Base-by-base conservation (phyloP, 2,113 vertebrate species). In the Melanocharis versteri region DNA sequence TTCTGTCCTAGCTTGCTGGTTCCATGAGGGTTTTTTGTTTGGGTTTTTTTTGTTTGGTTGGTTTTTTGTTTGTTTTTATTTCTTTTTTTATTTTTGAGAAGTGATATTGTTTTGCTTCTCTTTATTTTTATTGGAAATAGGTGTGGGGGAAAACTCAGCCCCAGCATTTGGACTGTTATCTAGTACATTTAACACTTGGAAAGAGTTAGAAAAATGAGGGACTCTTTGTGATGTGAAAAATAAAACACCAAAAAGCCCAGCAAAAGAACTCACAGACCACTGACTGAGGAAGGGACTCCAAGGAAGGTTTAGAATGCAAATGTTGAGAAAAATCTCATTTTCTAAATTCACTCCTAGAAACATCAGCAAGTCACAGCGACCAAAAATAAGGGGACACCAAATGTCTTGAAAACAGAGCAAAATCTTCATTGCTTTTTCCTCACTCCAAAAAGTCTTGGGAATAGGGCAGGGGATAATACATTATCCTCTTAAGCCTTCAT, bases 261-360 rank as follows among this genome's bases (percentile, higher is more conserved):
- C 16, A 73, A 54, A 73, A 60, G 20, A 60, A 18, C 33, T 35
- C 28, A 45, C 15, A 58, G 89, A 50, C 33, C 24, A 64, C 10
- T 87, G 87, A 47, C 35, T 51, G 11, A 77, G 47, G 39, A 75
- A 37, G 4, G 24, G n/a, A 80, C 39, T 65, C 27, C 28, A 42
- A 66, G 24, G 13, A 76, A 73, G 60, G 24, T 70, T 87, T 80
- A 51, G 54, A 62, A 70, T 45, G 18, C 53, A 90, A 75, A 66
- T 42, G 20, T 9, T 94, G 62, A 85, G 54, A 65, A 91, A 93
- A 81, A 92, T 33, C 26, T 71, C 5, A 61, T 93, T 96, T 92
- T 85, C 64, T 83, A 65, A 90, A 64, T 88, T 86, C 28, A 23
- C 13, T 81, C 28, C 30, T 75, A 56, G 28, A 93, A 91, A 94